Evolutionary conservation across 2,113 vertebrate genomes (phyloP).

Genomic region (Indicator indicator): DNA sequence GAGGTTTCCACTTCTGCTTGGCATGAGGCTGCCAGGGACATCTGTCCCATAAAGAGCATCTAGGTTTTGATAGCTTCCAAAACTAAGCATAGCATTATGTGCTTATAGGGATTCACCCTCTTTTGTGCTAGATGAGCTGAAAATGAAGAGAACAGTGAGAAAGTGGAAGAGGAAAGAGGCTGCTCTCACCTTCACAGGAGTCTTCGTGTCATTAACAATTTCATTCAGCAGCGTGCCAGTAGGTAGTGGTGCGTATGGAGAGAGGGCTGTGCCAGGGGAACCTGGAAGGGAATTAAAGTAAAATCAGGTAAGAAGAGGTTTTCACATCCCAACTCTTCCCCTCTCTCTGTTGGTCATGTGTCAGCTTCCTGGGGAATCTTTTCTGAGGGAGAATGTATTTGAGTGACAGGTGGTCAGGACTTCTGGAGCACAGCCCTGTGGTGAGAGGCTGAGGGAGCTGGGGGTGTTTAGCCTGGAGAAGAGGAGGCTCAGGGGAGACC

Average conservation of each 20-base stretch:
- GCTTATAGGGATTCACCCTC: background rate
- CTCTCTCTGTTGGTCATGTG: background rate
- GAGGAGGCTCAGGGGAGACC: too few relatives aligned
- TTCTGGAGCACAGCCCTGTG: too few relatives aligned
- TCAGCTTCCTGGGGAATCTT: background rate
- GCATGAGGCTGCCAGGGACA: background rate
- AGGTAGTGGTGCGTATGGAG: background rate
- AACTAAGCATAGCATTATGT: background rate
- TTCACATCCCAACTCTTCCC: background rate
- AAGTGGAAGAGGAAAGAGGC: background rate
- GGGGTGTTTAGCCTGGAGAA: too few relatives aligned
- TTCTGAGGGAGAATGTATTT: background rate
- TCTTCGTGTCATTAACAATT: constrained; percentile 61
- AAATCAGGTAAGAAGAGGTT: background rate
- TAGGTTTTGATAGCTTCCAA: background rate
- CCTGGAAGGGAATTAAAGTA: constrained; percentile 1
- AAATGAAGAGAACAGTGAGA: background rate
- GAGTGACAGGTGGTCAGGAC: background rate
- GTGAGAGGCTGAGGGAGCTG: too few relatives aligned
- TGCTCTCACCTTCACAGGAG: constrained; percentile 69
- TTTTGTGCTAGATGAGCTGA: background rate
- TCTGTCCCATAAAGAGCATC: background rate
- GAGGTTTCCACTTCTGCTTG: background rate
- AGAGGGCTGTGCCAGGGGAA: background rate
- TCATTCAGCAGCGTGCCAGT: constrained; percentile 64